Evolutionary conservation across 2,113 vertebrate genomes (phyloP).

Genomic region (Clarias gariepinus): DNA sequence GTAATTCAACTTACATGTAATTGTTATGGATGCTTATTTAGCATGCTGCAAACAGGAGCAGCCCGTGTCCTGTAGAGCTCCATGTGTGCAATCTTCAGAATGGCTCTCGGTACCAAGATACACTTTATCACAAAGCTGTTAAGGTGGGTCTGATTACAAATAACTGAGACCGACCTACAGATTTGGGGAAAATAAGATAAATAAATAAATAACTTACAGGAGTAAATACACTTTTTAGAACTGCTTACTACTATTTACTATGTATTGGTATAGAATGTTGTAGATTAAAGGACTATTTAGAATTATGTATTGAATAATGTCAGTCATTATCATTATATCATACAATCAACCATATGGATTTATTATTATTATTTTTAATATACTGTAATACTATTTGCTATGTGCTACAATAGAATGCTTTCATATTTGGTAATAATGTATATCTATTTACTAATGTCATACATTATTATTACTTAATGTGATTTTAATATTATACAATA

Average conservation of each 20-base stretch:
- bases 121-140: constrained; percentile 73
- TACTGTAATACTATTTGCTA: not conserved
- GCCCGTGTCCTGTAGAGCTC: constrained; percentile 52
- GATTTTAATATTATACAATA: too few species aligned
- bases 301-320: not conserved
- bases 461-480: too few species aligned
- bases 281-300: not conserved
- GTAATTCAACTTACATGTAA: not conserved
- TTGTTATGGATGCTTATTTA: not conserved
- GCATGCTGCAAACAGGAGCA: not conserved
- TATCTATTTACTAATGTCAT: too few species aligned
- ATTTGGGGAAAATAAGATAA: not conserved
- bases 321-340: not conserved
- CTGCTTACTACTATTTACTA: not conserved
- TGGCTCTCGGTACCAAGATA: constrained; percentile 74
- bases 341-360: not conserved
- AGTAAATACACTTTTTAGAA: not conserved
- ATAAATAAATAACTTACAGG: not conserved
- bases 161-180: not conserved
- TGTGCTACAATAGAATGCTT: not conserved
- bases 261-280: not conserved
- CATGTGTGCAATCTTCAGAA: constrained; percentile 74
- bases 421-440: not conserved
- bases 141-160: constrained; percentile 62
- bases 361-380: too few species aligned